Evolutionary conservation across 2,113 vertebrate genomes (phyloP).

Genomic region (Aegithalos caudatus): DNA sequence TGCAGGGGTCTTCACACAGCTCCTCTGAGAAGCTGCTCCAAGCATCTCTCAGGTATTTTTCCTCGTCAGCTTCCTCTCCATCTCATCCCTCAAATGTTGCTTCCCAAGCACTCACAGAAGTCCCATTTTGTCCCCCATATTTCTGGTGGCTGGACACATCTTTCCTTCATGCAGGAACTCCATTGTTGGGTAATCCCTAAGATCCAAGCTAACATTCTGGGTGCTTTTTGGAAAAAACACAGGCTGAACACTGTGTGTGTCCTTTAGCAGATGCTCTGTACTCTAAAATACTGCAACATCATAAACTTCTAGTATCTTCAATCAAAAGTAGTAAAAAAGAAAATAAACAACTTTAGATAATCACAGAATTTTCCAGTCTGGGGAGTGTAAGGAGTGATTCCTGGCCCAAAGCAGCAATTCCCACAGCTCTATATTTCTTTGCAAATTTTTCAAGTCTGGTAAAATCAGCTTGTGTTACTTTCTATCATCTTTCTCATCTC

Average conservation of each 20-base stretch:
- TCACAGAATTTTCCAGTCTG: background rate
- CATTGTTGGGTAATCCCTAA: background rate
- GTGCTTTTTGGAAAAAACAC: background rate
- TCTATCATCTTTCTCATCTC: background rate
- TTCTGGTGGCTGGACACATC: background rate
- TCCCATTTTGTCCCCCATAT: background rate
- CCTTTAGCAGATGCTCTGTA: background rate
- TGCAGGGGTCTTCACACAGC: background rate
- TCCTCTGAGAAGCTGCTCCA: background rate
- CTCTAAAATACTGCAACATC: background rate
- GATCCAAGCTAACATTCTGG: background rate
- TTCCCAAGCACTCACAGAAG: background rate
- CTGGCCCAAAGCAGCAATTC: background rate
- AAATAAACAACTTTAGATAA: background rate
- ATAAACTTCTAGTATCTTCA: background rate
- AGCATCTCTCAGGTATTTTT: background rate
- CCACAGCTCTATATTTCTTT: background rate
- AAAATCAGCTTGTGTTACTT: fast-evolving
- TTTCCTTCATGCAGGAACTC: background rate
- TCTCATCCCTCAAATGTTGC: background rate
- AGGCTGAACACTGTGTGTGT: background rate
- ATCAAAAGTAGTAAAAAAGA: background rate
- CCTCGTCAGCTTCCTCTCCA: fast-evolving
- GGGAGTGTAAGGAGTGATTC: background rate
- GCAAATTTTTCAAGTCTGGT: background rate